These are phyloP conservation scores for Orestias chungarensis DNA, from an alignment of 2,797 vertebrate species.

Conservation along the genomic window DNA sequence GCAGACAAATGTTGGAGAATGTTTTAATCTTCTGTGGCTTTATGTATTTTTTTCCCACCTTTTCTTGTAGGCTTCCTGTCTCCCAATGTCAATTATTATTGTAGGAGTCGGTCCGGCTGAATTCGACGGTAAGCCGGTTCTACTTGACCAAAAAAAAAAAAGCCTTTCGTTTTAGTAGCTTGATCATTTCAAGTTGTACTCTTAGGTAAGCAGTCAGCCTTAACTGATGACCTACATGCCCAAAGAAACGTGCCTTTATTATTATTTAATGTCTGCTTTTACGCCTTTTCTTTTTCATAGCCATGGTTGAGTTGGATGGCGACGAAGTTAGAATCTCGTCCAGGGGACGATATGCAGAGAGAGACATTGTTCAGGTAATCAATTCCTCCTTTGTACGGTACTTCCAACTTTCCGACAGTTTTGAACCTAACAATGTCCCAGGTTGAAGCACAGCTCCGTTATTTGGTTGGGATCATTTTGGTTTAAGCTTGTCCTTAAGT, in stretches of 20 bases:
- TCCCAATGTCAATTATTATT: conserved; percentile 98
- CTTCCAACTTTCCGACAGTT: neutral
- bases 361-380: conserved; percentile 96
- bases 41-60: neutral
- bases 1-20: neutral
- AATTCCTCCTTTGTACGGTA: neutral
- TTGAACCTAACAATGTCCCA: neutral
- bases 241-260: neutral
- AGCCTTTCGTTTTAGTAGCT: neutral
- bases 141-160: neutral
- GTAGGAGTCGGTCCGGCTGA: conserved; percentile 97
- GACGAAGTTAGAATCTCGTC: conserved; percentile 96
- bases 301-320: conserved; percentile 97
- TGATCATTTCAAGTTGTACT: neutral
- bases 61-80: conserved; percentile 79
- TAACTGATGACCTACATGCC: neutral
- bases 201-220: neutral
- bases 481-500: neutral
- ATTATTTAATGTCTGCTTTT: neutral
- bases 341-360: conserved; percentile 92
- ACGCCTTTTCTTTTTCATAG: conserved; percentile 68
- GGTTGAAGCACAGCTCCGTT: neutral
- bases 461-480: neutral
- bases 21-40: neutral
- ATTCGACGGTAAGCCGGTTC: conserved; percentile 89